Conservation (phyloP, 1,140 invertebrate genomes). For the Hetaerina americana region DNA sequence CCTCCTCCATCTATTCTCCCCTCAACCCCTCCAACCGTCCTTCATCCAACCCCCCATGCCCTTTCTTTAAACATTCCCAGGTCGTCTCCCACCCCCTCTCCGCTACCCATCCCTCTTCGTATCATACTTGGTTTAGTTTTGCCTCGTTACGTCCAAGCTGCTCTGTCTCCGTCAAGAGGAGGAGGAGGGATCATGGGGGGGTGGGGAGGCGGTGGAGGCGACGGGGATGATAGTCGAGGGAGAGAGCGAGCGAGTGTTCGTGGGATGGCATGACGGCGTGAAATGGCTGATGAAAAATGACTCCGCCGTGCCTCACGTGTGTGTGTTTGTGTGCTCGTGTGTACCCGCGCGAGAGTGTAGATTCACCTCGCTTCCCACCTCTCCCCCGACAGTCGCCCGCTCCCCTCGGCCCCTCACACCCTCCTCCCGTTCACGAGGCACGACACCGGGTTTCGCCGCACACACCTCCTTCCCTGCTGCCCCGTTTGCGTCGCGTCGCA, state of each 20-base stretch:
- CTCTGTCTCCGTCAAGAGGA: not conserved
- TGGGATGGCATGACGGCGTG: not conserved
- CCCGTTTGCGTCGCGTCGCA: too few relatives aligned
- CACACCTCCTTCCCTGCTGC: too few relatives aligned
- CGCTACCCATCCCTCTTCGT: not conserved
- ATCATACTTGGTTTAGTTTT: not conserved
- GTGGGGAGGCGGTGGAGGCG: too few relatives aligned
- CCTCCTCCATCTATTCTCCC: not conserved
- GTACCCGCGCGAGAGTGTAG: too few relatives aligned
- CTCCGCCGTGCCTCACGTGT: not conserved
- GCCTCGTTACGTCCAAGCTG: not conserved
- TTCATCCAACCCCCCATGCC: not conserved
- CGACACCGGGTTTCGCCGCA: too few relatives aligned
- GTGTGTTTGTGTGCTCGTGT: not conserved
- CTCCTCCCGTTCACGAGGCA: too few relatives aligned
- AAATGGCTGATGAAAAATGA: not conserved
- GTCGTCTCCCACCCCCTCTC: not conserved
- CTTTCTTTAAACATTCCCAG: too few relatives aligned
- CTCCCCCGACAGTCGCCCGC: too few relatives aligned
- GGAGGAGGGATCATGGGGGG: not conserved
- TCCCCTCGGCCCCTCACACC: too few relatives aligned
- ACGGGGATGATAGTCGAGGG: too few relatives aligned
- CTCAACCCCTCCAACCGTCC: not conserved
- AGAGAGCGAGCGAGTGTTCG: too few relatives aligned
- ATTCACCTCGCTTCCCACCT: too few relatives aligned